Base-by-base conservation (phyloP, 1,140 invertebrate genomes). In the Papilio machaon region DNA sequence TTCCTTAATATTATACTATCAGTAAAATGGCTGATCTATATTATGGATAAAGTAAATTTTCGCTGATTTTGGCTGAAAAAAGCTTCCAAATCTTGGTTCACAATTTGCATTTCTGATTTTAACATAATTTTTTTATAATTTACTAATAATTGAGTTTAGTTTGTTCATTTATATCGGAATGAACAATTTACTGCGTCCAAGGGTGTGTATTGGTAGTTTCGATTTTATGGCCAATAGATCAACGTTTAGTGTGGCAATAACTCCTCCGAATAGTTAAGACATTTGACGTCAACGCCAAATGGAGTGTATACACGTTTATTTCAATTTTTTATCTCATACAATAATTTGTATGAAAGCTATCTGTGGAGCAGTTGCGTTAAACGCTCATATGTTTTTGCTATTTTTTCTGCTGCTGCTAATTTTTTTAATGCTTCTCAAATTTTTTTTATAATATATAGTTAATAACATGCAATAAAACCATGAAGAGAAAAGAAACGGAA, bases 201-300 rank as follows among this genome's bases (percentile, higher is more conserved):
- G 49, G 9, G 13, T 54, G 35, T 54, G 1, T 17, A 54, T 64
- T 38, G 19, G 64, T 43, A 79, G n/a, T 79, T 67, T 64, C 35
- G 58, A 79, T 79, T 79, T 79, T 64, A 79, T 79, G 17, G 58
- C 58, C 77, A 6, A 67, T 79, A 79, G 77, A 79, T 46, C 77
- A 79, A 79, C 1, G 43, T 79, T 79, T 67, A 79, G 17, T 46
- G 10, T 67, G 38, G n/a, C 6, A 64, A 79, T 79, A 79, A 79
- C 77, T 79, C 77, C 19, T 67, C 35, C 17, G 38, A 79, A 79
- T 79, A 79, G 77, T 17, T 47, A 47, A n/a, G 77, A 64, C 58
- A 79, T 79, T 46, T 79, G 77, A 79, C 54, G 77, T 64, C 77
- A 79, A 77, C 74, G 74, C 43, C n/a, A 52, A 75, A 75, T 75